Percentiles rank a stretch among this genome's conserved stretches.
phyloP scores from a whole-genome alignment of 1,140 invertebrate genomes.

The Zaprionus tsacasi region DNA sequence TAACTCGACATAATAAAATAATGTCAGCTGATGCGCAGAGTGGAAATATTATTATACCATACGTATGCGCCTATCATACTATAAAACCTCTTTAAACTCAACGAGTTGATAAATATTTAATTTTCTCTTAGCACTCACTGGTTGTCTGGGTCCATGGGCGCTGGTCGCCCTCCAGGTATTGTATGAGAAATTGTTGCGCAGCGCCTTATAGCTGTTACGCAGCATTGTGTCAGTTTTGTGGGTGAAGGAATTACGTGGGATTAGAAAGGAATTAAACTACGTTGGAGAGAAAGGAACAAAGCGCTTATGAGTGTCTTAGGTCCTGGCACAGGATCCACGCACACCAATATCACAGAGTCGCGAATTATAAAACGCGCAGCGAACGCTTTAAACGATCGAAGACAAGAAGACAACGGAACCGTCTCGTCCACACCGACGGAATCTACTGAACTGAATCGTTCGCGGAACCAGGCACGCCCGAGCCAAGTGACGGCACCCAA shows the following conservation, averaged over 20 bases:
- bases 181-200: slow-evolving; percentile 52
- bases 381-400: background rate
- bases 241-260: background rate
- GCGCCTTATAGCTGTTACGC: slow-evolving; percentile 62
- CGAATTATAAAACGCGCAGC: slow-evolving; percentile 8
- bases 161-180: slow-evolving; percentile 65
- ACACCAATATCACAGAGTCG: slow-evolving; percentile 32
- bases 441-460: slow-evolving; percentile 54
- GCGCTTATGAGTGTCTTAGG: background rate
- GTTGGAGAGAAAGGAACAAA: background rate
- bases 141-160: slow-evolving; percentile 65
- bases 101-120: slow-evolving; percentile 9
- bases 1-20: background rate
- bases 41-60: background rate
- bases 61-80: background rate
- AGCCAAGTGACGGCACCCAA: slow-evolving; percentile 35
- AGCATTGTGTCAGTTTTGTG: slow-evolving; percentile 52
- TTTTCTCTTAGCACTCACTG: slow-evolving; percentile 52
- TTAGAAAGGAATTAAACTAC: background rate
- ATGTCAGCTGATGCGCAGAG: slow-evolving; percentile 7
- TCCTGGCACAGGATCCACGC: slow-evolving; percentile 24
- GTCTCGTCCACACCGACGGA: slow-evolving; percentile 58
- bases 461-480: slow-evolving; percentile 26
- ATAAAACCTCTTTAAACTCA: slow-evolving; percentile 1
- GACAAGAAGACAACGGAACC: slow-evolving; percentile 1